phyloP scores from a whole-genome alignment of 1,140 invertebrate species.

The Caenorhabditis brenneri region DNA sequence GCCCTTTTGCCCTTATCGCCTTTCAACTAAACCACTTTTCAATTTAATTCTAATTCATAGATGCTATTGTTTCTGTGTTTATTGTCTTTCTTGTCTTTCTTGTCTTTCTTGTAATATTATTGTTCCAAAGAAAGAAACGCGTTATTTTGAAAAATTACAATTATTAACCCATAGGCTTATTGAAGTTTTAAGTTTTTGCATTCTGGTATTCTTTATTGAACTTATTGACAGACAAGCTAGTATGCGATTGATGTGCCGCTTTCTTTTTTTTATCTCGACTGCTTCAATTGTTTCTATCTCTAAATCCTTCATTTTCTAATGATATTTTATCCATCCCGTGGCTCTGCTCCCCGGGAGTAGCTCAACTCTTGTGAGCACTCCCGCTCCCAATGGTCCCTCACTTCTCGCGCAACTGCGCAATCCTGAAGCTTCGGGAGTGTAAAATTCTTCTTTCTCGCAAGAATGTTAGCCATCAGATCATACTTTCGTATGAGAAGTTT shows the following conservation, averaged over 20 bases:
- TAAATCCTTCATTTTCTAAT: not conserved
- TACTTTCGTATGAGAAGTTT: too few relatives aligned
- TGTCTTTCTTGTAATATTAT: not conserved
- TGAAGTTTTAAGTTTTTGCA: too few relatives aligned
- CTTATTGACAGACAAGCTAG: too few relatives aligned
- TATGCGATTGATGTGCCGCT: not conserved
- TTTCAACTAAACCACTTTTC: not conserved
- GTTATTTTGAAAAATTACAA: too few relatives aligned
- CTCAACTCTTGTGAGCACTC: not conserved
- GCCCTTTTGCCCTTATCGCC: not conserved
- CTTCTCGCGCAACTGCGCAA: conserved; percentile 11
- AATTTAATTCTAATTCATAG: not conserved
- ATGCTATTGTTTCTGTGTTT: not conserved
- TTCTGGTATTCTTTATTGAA: too few relatives aligned
- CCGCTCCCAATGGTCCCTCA: not conserved
- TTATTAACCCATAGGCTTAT: too few relatives aligned
- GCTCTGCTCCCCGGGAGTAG: too few relatives aligned
- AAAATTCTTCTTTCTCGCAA: too few relatives aligned
- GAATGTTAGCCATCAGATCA: too few relatives aligned
- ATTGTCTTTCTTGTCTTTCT: not conserved
- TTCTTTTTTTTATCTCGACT: not conserved
- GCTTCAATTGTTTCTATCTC: not conserved
- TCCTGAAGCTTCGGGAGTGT: too few relatives aligned
- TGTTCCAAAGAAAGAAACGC: too few relatives aligned
- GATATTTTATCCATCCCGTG: too few relatives aligned